These are phyloP conservation scores for Thecocarcelia acutangulata DNA, from an alignment of 2,888 invertebrate genomes.

Conservation along the genomic window DNA sequence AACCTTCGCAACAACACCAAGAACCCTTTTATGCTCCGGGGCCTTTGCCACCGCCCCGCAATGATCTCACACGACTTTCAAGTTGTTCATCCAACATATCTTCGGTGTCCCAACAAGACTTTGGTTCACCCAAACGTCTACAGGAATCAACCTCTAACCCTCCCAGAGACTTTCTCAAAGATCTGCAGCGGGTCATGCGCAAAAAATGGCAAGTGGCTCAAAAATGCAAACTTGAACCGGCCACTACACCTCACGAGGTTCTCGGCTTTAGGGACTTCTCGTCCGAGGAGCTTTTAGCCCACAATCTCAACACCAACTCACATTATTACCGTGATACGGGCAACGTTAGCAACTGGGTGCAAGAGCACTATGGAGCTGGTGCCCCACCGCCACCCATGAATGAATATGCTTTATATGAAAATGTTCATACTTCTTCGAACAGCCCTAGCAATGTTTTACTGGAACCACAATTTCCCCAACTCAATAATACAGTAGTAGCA, in stretches of 20 bases:
- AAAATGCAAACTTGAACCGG: slow-evolving; percentile 92
- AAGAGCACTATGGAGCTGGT: slow-evolving; percentile 89
- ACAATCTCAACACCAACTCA: slow-evolving; percentile 78
- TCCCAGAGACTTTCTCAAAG: slow-evolving; percentile 91
- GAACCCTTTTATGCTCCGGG: slow-evolving; percentile 73
- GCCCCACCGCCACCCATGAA: slow-evolving; percentile 73
- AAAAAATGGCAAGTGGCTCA: slow-evolving; percentile 97
- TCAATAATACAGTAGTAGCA: neutral
- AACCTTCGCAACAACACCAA: slow-evolving; percentile 73
- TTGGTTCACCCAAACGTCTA: slow-evolving; percentile 90
- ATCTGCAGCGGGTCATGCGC: slow-evolving; percentile 94
- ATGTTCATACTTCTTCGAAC: slow-evolving; percentile 83
- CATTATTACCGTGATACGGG: slow-evolving; percentile 83
- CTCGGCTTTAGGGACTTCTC: slow-evolving; percentile 93
- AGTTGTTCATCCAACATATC: slow-evolving; percentile 81
- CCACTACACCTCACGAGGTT: slow-evolving; percentile 95
- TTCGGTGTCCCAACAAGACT: slow-evolving; percentile 71
- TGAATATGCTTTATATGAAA: slow-evolving; percentile 86
- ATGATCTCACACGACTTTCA: slow-evolving; percentile 88
- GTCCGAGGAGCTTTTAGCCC: slow-evolving; percentile 80
- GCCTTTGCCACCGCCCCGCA: slow-evolving; percentile 89
- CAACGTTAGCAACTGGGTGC: slow-evolving; percentile 94
- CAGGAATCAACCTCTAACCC: slow-evolving; percentile 88
- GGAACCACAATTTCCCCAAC: slow-evolving; percentile 70
- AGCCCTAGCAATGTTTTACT: slow-evolving; percentile 52